phyloP scores from a whole-genome alignment of 1,140 invertebrate genomes.

The Caenorhabditis brenneri region DNA sequence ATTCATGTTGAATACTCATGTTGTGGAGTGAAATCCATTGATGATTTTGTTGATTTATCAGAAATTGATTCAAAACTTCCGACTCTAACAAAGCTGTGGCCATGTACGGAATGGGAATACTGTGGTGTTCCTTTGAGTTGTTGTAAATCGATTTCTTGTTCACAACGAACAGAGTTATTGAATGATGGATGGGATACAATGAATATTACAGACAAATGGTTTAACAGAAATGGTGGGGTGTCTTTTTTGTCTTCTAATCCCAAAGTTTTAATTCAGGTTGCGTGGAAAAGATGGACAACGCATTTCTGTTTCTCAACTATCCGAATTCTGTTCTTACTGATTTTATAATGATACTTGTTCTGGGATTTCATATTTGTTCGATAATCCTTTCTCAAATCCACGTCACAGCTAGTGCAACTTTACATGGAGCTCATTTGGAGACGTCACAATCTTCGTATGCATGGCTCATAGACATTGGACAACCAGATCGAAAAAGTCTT shows the following conservation, averaged over 20 bases:
- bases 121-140: neutral
- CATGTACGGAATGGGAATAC: slow-evolving; percentile 12
- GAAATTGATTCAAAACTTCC: neutral
- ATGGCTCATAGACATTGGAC: neutral
- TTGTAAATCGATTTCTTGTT: neutral
- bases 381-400: neutral
- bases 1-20: slow-evolving; percentile 18
- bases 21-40: slow-evolving; percentile 17
- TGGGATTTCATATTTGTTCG: neutral
- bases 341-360: neutral
- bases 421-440: neutral
- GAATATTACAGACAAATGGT: neutral
- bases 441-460: neutral
- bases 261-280: neutral
- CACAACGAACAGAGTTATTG: neutral
- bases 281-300: neutral
- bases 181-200: neutral
- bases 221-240: neutral
- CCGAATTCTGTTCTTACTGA: neutral
- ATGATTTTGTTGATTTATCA: slow-evolving; percentile 7
- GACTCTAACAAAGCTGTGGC: neutral
- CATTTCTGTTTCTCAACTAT: neutral
- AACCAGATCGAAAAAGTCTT: neutral
- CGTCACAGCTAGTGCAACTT: neutral
- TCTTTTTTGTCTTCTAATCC: no score